These are phyloP conservation scores for Spialia ferax DNA, from an alignment of 2,888 invertebrate species.

Conservation along the genomic window DNA sequence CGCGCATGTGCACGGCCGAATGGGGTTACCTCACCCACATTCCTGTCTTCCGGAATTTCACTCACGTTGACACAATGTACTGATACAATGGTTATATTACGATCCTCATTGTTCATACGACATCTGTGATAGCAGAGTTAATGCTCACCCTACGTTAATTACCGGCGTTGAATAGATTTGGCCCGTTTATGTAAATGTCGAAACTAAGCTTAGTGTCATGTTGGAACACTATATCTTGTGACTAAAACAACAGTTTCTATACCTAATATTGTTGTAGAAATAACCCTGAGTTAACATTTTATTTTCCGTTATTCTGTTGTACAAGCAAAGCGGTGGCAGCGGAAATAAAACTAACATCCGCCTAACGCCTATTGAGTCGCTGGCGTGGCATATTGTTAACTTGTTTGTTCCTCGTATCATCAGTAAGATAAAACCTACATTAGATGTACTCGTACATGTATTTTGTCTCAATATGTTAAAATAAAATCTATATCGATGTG, in stretches of 20 bases:
- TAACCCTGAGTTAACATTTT: background rate
- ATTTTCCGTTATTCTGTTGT: slow-evolving; percentile 8
- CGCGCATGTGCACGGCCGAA: slow-evolving; percentile 80
- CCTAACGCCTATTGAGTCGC: background rate
- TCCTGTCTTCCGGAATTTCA: slow-evolving; percentile 82
- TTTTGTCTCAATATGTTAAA: background rate
- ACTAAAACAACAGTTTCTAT: background rate
- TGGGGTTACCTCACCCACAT: slow-evolving; percentile 82
- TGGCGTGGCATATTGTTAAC: background rate
- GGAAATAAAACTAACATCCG: slow-evolving; percentile 32
- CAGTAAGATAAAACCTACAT: background rate
- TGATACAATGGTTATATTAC: slow-evolving; percentile 61
- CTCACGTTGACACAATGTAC: slow-evolving; percentile 72
- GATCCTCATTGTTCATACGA: slow-evolving; percentile 31
- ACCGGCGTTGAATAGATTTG: slow-evolving; percentile 25
- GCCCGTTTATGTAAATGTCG: slow-evolving; percentile 25
- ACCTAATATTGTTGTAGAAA: background rate
- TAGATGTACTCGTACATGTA: slow-evolving; percentile 3
- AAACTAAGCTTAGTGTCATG: slow-evolving; percentile 7
- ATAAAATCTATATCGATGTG: slow-evolving; percentile 4
- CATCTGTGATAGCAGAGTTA: slow-evolving; percentile 31
- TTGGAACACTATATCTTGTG: background rate
- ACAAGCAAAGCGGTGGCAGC: slow-evolving; percentile 13
- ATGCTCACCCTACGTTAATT: slow-evolving; percentile 34
- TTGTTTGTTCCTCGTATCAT: background rate